These are phyloP conservation scores for Stegophylla sp. DNA, from an alignment of 2,888 invertebrate species.

Conservation along the genomic window DNA sequence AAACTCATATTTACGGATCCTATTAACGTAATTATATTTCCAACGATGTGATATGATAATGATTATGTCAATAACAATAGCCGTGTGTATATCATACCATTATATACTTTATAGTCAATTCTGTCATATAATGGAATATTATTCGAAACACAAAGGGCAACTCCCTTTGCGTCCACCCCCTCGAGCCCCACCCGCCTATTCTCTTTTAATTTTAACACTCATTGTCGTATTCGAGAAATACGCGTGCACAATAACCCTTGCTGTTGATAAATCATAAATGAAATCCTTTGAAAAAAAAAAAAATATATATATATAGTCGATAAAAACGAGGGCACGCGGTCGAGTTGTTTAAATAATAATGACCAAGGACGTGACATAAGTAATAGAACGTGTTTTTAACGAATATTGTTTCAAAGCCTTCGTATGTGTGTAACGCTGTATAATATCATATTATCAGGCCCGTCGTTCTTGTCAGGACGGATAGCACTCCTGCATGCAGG, in stretches of 20 bases:
- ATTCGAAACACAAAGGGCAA: constrained; percentile 15
- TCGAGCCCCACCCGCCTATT: neutral
- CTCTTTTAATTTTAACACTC: neutral
- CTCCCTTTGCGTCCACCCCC: neutral
- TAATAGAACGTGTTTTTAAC: neutral
- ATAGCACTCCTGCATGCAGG: too few relatives aligned
- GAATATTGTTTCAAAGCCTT: neutral
- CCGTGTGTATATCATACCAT: neutral
- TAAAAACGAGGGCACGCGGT: neutral
- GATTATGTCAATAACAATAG: too few relatives aligned
- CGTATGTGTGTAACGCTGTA: neutral
- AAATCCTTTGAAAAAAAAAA: neutral
- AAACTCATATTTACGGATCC: neutral
- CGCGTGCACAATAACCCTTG: neutral
- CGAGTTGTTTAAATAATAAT: neutral
- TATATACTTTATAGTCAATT: neutral
- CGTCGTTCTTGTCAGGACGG: too few relatives aligned
- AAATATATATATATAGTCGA: neutral
- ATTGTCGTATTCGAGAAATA: constrained; percentile 5
- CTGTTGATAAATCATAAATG: constrained; percentile 15
- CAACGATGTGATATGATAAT: neutral
- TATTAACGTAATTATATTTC: constrained; percentile 2
- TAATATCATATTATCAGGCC: too few relatives aligned
- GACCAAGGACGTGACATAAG: neutral
- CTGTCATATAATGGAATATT: constrained; percentile 1